Evolutionary conservation across 1,140 invertebrate species (phyloP).

Genomic region (Tetramorium parvispinum): DNA sequence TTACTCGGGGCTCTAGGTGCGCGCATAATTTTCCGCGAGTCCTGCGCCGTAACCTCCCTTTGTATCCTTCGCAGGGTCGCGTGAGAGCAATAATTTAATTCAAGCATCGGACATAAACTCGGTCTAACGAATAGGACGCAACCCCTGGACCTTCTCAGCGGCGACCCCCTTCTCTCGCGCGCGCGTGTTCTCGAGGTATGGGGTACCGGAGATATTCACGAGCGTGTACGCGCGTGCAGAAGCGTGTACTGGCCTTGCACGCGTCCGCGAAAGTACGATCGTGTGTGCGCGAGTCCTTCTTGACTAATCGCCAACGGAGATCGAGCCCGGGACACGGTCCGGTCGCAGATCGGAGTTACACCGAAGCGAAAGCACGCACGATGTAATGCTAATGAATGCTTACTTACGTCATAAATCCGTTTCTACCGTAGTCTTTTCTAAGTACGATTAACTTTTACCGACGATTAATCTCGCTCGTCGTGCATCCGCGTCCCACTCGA

Average conservation of each 20-base stretch:
- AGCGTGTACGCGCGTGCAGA: neutral
- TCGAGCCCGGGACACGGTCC: constrained; percentile 1
- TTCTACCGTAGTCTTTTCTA: neutral
- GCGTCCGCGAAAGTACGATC: constrained; percentile 5
- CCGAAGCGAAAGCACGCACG: neutral
- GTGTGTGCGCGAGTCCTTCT: constrained; percentile 6
- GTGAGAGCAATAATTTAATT: constrained; percentile 72
- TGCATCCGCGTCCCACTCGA: neutral
- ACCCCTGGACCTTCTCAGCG: constrained; percentile 22
- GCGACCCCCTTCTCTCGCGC: neutral
- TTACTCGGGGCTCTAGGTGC: constrained; percentile 51
- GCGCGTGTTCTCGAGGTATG: neutral
- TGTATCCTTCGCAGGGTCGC: neutral
- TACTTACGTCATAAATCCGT: constrained; percentile 52
- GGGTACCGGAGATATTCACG: constrained; percentile 5
- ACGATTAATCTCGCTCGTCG: constrained; percentile 22
- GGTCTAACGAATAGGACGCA: constrained; percentile 43
- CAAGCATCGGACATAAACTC: constrained; percentile 56
- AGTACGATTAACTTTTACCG: constrained; percentile 7
- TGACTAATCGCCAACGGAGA: constrained; percentile 59
- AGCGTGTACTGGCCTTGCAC: neutral
- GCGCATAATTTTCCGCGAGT: constrained; percentile 67
- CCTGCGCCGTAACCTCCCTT: constrained; percentile 11
- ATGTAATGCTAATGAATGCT: constrained; percentile 51
- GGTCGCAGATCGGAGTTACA: constrained; percentile 4